Base-by-base conservation (phyloP, 2,797 vertebrate species). In the Megalops cyprinoides region DNA sequence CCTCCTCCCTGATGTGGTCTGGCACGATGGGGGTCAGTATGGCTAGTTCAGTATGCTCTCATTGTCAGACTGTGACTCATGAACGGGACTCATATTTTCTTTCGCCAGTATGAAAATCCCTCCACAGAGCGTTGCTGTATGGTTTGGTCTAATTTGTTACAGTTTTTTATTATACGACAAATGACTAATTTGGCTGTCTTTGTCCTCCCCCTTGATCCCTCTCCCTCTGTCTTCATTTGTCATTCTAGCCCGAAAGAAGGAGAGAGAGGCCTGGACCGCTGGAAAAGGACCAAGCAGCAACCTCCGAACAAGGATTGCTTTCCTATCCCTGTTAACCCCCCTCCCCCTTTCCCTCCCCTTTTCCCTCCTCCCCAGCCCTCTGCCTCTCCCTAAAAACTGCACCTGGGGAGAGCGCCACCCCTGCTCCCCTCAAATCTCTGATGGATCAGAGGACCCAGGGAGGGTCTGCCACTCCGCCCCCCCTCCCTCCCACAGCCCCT, bases 401-500 rank as follows among this genome's bases (percentile, higher is more conserved):
- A 87, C 86, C 86, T 83, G 82, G 71, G 65, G 84, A 79, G 83
- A 87, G 80, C 82, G 83, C 84, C 86, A 82, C 86, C 31, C 86
- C 78, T 60, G 80, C 79, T 81, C 81, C 85, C 81, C 79, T 74
- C 74, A 81, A 88, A 87, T 82, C 89, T 90, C 84, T 85, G 86
- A 95, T 95, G 95, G 94, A 95, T 95, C 91, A 90, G 82, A 92
- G 93, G 85, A 93, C 91, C 90, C 95, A 90, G 84, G 94, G 92
- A 87, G 85, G 91, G 87, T 88, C 91, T 74, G 86, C 91, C 78
- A 90, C 93, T 81, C 92, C 94, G 89, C 92, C 91, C 87, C 92
- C 94, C 82, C 94, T 92, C 84, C 93, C 90, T 87, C 89, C 92
- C 77, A 89, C 89, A 79, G 78, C 88, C 82, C 88, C 91, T 58